Conservation (phyloP, 2,113 vertebrate species). For the Catharus minimus region DNA sequence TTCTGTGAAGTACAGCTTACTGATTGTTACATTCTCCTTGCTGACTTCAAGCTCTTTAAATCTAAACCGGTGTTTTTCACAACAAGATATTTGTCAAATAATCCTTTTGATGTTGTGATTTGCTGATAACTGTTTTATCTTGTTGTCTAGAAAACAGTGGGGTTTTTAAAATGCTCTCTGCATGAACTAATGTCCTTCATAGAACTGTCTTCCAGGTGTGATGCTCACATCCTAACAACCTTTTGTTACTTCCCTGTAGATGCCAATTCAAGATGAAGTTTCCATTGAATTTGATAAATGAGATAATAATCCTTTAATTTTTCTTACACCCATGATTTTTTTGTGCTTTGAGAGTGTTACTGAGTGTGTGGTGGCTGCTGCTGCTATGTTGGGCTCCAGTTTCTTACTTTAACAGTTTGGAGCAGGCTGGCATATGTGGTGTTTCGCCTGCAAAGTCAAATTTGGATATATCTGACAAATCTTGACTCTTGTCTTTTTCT, state of each 20-base stretch:
- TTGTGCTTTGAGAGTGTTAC: constrained; percentile 3
- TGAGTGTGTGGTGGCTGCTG: constrained; percentile 17
- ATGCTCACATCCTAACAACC: neutral
- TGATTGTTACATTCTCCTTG: neutral
- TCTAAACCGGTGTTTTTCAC: neutral
- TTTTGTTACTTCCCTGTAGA: neutral
- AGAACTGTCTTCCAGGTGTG: neutral
- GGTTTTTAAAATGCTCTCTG: neutral
- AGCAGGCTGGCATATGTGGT: neutral
- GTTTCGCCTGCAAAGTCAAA: neutral
- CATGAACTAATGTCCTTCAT: neutral
- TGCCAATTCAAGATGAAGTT: neutral
- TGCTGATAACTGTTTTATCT: neutral
- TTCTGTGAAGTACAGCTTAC: neutral
- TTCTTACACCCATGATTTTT: neutral
- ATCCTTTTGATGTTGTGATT: neutral
- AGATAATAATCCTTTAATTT: neutral
- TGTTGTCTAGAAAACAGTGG: neutral
- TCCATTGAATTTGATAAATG: neutral
- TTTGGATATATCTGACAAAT: neutral
- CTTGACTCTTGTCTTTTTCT: neutral
- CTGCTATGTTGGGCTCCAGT: neutral
- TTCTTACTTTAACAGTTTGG: neutral
- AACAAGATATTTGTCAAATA: neutral
- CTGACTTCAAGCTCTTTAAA: neutral